Conservation (phyloP, 23 tunicate species). For the Oikopleura dioica region DNA sequence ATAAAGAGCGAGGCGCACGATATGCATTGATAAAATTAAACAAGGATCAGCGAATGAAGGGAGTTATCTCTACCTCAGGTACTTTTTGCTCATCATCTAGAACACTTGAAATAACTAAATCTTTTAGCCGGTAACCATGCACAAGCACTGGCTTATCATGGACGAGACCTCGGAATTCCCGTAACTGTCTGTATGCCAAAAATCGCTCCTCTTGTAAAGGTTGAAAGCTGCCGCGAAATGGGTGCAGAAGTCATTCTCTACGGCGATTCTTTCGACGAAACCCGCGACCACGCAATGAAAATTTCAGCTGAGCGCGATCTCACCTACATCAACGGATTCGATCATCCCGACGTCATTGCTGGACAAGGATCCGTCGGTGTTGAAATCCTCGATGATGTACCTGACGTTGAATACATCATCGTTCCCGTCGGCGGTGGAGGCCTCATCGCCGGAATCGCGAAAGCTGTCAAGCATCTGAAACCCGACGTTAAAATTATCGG, state of each 20-base stretch:
- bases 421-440: constrained; percentile 98
- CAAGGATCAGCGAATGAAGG: constrained; percentile 29
- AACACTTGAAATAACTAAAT: no score
- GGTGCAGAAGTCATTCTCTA: constrained; percentile 41
- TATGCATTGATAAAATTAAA: constrained; percentile 43
- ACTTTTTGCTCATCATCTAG: no score
- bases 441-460: constrained; percentile 53
- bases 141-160: constrained; percentile 86
- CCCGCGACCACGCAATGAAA: constrained; percentile 51
- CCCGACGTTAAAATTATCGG: constrained; percentile 44
- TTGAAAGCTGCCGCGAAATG: constrained; percentile 45
- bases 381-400: constrained; percentile 77
- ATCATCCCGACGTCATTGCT: constrained; percentile 82
- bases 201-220: constrained; percentile 90
- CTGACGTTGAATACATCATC: constrained; percentile 71
- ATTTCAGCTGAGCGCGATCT: constrained; percentile 21
- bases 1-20: constrained; percentile 89
- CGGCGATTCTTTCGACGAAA: constrained; percentile 52
- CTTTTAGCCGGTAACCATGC: constrained; percentile 99
- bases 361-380: constrained; percentile 85
- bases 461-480: constrained; percentile 45
- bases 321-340: constrained; percentile 72
- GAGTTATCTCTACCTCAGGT: constrained; percentile 83
- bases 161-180: constrained; percentile 39
- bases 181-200: constrained; percentile 92